Evolutionary conservation across 2,797 vertebrate species (phyloP), one percentile per base, ranked within the genome.

Genomic region (Eidolon dupreanum): DNA sequence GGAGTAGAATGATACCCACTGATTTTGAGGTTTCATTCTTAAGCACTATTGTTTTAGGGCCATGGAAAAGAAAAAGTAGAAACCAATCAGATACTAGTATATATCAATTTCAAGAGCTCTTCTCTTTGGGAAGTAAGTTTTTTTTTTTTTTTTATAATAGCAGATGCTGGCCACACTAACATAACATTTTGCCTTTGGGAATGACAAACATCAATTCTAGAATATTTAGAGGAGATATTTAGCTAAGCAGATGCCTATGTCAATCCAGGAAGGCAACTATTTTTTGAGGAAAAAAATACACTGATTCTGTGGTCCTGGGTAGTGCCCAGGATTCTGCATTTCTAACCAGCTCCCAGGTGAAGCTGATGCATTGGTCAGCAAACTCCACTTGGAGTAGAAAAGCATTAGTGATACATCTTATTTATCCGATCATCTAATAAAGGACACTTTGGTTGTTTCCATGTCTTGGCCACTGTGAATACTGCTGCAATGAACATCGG

Each of bases 31-130:
- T 79, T 33, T 65, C 49, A 49, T 86, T 95, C 51, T 74, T 63
- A 92, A 89, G 28, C 49, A n/a, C 41, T 65, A 24, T 57, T 85
- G 33, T 43, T 75, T 38, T 70, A 75, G 38, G 41, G 6, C 17
- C 33, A 17, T 8, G 28, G 33, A 38, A 53, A 86, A 92, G 28
- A 94, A 12, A 95, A 88, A 43, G 28, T 68, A 85, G 28, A 57
- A 92, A 77, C 77, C 61, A 88, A 77, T 92, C 10, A 70, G 71
- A 90, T 77, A 55, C 93, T 87, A 65, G 36, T 65, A 24, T 85
- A 81, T 51, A 51, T 6, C 55, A 75, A 74, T 57, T 85, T 92
- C 16, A 75, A 22, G 22, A 95, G 38, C 22, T 78, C 75, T 66
- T 78, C 31, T 20, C 41, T 87, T 88, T n/a, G 19, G 38, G 12